These are phyloP conservation scores for Arizona elegans DNA, from an alignment of 2,113 vertebrate genomes.

Conservation along the genomic window DNA sequence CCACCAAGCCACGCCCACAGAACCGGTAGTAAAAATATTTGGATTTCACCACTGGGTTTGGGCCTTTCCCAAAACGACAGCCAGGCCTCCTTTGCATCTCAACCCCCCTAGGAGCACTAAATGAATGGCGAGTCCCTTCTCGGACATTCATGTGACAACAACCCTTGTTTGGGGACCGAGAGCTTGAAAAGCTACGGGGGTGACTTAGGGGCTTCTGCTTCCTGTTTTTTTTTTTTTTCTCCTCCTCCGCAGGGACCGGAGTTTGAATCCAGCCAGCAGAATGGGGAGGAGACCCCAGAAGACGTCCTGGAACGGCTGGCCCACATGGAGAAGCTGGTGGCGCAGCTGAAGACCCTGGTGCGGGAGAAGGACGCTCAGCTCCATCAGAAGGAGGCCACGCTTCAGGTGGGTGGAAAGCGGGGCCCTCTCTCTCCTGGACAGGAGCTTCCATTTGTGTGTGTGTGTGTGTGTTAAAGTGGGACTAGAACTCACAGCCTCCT, in stretches of 20 bases:
- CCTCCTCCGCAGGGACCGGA: slow-evolving; percentile 48
- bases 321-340: slow-evolving; percentile 82
- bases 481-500: too few species aligned
- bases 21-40: too few species aligned
- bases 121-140: background rate
- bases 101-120: background rate
- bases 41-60: too few species aligned
- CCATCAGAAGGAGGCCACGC: slow-evolving; percentile 70
- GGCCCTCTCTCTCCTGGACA: background rate
- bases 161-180: background rate
- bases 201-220: background rate
- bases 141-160: background rate
- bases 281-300: slow-evolving; percentile 62
- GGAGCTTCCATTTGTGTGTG: background rate
- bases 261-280: slow-evolving; percentile 58
- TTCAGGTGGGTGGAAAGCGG: slow-evolving; percentile 71
- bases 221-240: background rate
- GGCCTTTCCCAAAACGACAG: background rate
- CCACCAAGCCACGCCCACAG: too few species aligned
- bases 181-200: background rate
- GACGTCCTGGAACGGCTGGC: slow-evolving; percentile 80
- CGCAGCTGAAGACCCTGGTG: slow-evolving; percentile 85
- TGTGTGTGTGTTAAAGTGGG: too few species aligned
- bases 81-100: background rate
- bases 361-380: slow-evolving; percentile 84